These are phyloP conservation scores for Pontoporia blainvillei DNA, from an alignment of 2,113 vertebrate species.

Conservation along the genomic window DNA sequence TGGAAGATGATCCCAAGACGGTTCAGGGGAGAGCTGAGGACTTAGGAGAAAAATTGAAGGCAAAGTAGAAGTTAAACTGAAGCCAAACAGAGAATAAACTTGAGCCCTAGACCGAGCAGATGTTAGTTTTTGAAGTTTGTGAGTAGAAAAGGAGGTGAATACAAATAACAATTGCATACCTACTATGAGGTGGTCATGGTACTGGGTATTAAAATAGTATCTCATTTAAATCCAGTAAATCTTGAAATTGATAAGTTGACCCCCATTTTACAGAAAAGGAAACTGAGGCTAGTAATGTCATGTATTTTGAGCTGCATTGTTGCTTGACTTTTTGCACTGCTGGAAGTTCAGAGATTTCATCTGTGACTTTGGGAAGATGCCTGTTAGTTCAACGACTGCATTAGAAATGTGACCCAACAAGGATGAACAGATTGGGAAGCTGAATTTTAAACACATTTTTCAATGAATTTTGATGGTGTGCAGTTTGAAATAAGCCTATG, in stretches of 20 bases:
- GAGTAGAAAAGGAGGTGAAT: background rate
- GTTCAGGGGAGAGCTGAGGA: background rate
- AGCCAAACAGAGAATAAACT: background rate
- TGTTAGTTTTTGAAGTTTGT: background rate
- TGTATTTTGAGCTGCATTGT: background rate
- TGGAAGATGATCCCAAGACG: rapidly evolving
- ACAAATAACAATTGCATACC: rapidly evolving
- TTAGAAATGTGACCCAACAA: background rate
- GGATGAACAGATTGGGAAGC: background rate
- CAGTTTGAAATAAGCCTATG: background rate
- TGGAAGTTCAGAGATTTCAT: background rate
- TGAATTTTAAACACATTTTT: background rate
- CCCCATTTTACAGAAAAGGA: background rate
- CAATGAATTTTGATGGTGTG: background rate
- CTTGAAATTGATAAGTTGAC: background rate
- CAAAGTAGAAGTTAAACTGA: background rate
- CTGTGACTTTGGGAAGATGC: background rate
- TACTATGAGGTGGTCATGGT: background rate
- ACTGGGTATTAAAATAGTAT: background rate
- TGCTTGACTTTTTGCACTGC: background rate
- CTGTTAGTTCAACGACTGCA: background rate
- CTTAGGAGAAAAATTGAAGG: background rate
- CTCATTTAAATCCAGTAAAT: background rate
- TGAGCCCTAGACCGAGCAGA: rapidly evolving
- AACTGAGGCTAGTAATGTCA: background rate